Evolutionary conservation across 2,888 invertebrate species (phyloP).

Genomic region (Hydrotaea diabolus): DNA sequence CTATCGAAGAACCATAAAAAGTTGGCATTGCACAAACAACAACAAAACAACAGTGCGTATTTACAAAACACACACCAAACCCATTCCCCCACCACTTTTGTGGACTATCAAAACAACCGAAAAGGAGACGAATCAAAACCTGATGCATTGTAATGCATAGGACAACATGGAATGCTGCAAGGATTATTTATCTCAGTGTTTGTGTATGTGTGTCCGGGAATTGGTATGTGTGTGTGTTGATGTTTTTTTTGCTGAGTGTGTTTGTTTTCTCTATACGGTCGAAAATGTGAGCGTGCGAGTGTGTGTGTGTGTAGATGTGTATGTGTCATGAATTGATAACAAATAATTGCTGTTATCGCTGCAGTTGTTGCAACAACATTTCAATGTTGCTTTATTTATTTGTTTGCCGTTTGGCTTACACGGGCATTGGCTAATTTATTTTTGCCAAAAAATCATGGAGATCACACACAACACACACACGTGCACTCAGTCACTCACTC

Average conservation of each 20-base stretch:
- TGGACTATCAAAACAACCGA: slow-evolving; percentile 5
- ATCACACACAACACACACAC: slow-evolving; percentile 8
- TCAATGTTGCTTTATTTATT: slow-evolving; percentile 65
- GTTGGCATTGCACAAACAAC: slow-evolving; percentile 2
- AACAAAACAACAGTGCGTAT: background rate
- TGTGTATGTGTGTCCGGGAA: slow-evolving; percentile 16
- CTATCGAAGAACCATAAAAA: background rate
- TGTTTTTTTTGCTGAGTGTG: background rate
- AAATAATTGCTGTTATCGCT: slow-evolving; percentile 64
- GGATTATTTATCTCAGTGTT: slow-evolving; percentile 33
- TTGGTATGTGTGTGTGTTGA: background rate
- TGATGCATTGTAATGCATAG: slow-evolving; percentile 50
- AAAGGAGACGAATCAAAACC: background rate
- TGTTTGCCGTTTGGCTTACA: slow-evolving; percentile 64
- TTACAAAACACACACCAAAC: slow-evolving; percentile 2
- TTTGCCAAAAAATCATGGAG: slow-evolving; percentile 58
- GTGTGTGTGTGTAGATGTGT: slow-evolving; percentile 38
- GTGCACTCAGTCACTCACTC: background rate
- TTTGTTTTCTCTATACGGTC: background rate
- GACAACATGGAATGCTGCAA: slow-evolving; percentile 6
- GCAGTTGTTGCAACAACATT: slow-evolving; percentile 62
- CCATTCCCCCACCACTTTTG: background rate
- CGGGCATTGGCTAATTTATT: slow-evolving; percentile 61
- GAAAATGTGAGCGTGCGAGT: background rate
- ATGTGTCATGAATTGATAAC: slow-evolving; percentile 64